Conservation (phyloP, 2,888 invertebrate species). For the Chrysina gloriosa region DNA sequence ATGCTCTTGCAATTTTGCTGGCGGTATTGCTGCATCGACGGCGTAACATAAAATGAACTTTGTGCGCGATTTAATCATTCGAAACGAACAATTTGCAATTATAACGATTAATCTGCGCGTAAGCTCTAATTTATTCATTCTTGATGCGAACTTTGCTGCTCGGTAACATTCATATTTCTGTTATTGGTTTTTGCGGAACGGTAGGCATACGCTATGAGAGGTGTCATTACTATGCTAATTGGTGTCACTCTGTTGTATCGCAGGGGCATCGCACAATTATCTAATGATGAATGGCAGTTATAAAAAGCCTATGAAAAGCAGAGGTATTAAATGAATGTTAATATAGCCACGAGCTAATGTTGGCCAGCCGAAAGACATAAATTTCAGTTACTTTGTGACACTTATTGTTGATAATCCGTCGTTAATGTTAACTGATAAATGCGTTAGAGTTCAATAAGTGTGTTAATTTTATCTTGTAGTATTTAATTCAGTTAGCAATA, state of each 20-base stretch:
- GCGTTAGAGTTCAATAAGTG: too few relatives aligned
- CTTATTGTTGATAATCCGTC: too few relatives aligned
- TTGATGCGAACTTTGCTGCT: constrained; percentile 15
- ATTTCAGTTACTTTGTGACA: not conserved
- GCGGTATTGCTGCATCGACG: constrained; percentile 3
- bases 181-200: constrained; percentile 16
- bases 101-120: constrained; percentile 15
- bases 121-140: constrained; percentile 16
- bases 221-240: constrained; percentile 12
- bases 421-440: too few relatives aligned
- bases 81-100: constrained; percentile 20
- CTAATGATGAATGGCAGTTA: not conserved
- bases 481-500: too few relatives aligned
- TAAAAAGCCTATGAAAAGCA: not conserved
- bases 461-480: too few relatives aligned
- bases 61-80: constrained; percentile 8
- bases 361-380: not conserved
- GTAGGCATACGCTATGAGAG: not conserved
- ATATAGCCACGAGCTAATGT: not conserved
- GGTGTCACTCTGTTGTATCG: not conserved
- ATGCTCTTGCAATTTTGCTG: constrained; percentile 3
- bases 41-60: not conserved
- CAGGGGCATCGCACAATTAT: not conserved
- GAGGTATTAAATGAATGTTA: constrained; percentile 1
- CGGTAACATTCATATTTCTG: constrained; percentile 10